Base-by-base conservation (phyloP, 2,113 vertebrate species). In the Zosterops pallidus region DNA sequence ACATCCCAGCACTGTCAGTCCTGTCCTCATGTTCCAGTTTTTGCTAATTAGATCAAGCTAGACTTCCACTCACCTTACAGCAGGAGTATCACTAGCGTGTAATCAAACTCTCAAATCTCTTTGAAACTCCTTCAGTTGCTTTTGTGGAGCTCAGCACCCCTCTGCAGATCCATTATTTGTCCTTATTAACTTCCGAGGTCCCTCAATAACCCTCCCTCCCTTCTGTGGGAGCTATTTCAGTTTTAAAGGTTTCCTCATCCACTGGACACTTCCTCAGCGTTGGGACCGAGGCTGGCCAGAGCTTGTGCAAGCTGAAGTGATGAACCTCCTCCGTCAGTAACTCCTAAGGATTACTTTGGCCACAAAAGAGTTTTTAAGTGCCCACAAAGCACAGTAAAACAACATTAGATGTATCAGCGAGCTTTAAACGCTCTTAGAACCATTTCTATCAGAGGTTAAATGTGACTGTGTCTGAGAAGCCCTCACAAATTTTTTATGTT, bases 61-160 rank as follows among this genome's bases (percentile, higher is more conserved):
- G 68, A 12, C 77, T 86, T 74, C 85, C 64, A 33, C 42, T 80
- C 71, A 53, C 44, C 64, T 85, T 86, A 74, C 86, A 93, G 41
- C 5, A 1, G 39, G 39, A 92, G 72, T 39, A 93, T 47, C 90
- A 63, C 5, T 67, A 31, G 21, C 2, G 0, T 59, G 60, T 86
- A 93, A 95, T 89, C 92, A 89, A 89, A 78, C 83, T 81, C 92
- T 11, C 76, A 52, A 63, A 90, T 89, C 91, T 88, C 83, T 63
- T 16, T 0, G 5, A 71, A 95, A 81, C 76, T 77, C 57, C 64
- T 74, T 69, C 72, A 55, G 75, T 31, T 72, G 63, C 75, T 81
- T 89, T 57, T 55, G 60, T 29, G 13, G 44, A 92, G 33, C 55
- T 3, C 0, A 53, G 57, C 39, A 39, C 42, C 75, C n/a, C 62